Conservation (phyloP, 2,797 vertebrate species). For the Carduelis carduelis region DNA sequence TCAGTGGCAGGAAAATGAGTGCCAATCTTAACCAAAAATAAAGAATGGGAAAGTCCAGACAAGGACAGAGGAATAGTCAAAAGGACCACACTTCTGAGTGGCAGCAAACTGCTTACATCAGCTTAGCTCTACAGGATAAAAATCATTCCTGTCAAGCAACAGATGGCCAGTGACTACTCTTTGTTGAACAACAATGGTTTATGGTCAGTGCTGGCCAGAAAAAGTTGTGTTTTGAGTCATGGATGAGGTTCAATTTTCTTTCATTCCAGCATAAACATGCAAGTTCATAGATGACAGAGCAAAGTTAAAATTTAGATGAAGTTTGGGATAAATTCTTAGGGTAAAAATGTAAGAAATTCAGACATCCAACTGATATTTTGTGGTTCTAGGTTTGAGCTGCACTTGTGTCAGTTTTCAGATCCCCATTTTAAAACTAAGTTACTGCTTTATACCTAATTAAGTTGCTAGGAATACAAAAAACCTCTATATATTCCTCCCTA, state of each 20-base stretch:
- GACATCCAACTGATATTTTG: not conserved
- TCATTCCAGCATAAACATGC: not conserved
- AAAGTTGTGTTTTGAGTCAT: not conserved
- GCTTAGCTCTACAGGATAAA: not conserved
- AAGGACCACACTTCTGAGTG: not conserved
- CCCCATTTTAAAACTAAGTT: not conserved
- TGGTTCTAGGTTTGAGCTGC: not conserved
- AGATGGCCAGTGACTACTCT: not conserved
- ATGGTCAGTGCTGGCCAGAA: not conserved
- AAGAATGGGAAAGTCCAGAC: not conserved
- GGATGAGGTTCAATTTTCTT: not conserved
- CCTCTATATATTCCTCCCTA: fast-evolving
- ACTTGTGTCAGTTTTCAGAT: not conserved
- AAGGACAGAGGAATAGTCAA: not conserved
- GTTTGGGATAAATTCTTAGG: not conserved
- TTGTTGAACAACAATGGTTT: not conserved
- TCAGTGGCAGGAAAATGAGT: not conserved
- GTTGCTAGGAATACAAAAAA: not conserved
- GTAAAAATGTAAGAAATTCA: not conserved
- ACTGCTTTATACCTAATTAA: not conserved
- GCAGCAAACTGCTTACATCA: not conserved
- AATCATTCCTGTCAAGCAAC: not conserved
- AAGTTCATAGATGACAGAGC: not conserved
- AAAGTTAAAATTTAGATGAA: not conserved
- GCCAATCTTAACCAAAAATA: not conserved